Percentiles rank a stretch among this genome's conserved stretches.
Conservation (phyloP, 2,113 vertebrate species). For the Clarias batrachus region DNA sequence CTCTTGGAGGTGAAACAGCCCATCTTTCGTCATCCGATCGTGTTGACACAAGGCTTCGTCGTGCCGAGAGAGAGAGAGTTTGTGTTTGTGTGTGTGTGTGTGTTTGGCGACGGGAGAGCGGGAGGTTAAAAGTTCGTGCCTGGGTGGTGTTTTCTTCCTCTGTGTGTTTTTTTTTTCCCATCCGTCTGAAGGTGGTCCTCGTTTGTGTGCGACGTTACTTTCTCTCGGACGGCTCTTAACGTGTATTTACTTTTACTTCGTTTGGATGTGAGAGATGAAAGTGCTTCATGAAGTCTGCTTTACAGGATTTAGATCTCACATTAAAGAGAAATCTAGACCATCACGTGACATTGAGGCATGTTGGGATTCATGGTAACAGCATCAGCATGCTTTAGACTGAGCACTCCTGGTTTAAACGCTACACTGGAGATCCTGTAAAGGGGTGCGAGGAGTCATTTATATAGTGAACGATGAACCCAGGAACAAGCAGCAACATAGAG, state of each 20-base stretch:
- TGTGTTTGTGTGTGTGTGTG: too few species aligned
- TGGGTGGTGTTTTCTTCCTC: conserved; percentile 41
- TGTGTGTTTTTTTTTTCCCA: background rate
- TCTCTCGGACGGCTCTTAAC: conserved; percentile 20
- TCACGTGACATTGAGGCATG: background rate
- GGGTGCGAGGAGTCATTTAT: too few species aligned
- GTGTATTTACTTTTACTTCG: conserved; percentile 25
- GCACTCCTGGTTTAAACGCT: too few species aligned
- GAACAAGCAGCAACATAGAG: too few species aligned
- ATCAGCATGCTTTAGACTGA: too few species aligned
- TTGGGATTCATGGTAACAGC: too few species aligned
- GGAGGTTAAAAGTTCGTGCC: background rate
- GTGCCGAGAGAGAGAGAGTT: background rate
- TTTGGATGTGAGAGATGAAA: conserved; percentile 24
- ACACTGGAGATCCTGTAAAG: too few species aligned
- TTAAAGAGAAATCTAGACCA: conserved; percentile 14
- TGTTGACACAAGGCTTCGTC: conserved; percentile 24
- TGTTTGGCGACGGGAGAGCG: background rate
- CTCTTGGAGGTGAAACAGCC: background rate
- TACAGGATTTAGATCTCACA: background rate
- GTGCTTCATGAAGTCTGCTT: conserved; percentile 33
- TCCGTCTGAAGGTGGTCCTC: conserved; percentile 43
- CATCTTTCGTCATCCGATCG: conserved; percentile 27
- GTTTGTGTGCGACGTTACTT: conserved; percentile 14
- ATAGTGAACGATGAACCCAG: too few species aligned